Evolutionary conservation across 2,888 invertebrate genomes (phyloP).

Genomic region (Ceraclea dissimilis): DNA sequence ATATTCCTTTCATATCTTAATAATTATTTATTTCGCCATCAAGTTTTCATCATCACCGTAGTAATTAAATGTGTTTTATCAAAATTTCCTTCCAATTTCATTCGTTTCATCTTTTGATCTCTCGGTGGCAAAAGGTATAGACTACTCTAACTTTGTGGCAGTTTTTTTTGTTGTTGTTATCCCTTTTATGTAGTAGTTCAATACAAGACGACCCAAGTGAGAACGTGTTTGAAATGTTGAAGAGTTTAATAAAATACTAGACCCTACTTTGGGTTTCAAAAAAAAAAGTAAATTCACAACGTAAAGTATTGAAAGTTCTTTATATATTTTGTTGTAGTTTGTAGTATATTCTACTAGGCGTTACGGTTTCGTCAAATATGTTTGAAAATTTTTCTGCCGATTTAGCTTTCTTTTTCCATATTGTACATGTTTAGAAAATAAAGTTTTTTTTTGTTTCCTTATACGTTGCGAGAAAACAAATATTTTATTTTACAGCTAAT

Average conservation of each 20-base stretch:
- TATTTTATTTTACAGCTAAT: too few relatives aligned
- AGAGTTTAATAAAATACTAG: neutral
- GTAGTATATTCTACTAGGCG: too few relatives aligned
- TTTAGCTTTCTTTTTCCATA: neutral
- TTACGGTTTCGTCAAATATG: neutral
- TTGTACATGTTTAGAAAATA: neutral
- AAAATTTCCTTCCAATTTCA: neutral
- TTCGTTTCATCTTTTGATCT: neutral
- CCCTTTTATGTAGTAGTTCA: neutral
- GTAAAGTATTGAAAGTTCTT: neutral
- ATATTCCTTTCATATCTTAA: too few relatives aligned
- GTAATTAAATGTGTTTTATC: neutral
- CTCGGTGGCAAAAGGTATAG: neutral
- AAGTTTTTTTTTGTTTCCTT: too few relatives aligned
- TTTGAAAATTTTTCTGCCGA: neutral
- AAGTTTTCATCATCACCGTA: neutral
- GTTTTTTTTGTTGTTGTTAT: neutral
- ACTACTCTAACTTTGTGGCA: neutral
- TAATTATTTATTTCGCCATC: too few relatives aligned
- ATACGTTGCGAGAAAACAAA: too few relatives aligned
- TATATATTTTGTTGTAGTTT: neutral
- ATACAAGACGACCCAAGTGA: neutral
- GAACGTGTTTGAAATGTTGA: neutral
- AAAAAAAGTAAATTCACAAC: neutral
- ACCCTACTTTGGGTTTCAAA: neutral